Conservation (phyloP, 1,140 invertebrate species). For the Vollenhovia emeryi region DNA sequence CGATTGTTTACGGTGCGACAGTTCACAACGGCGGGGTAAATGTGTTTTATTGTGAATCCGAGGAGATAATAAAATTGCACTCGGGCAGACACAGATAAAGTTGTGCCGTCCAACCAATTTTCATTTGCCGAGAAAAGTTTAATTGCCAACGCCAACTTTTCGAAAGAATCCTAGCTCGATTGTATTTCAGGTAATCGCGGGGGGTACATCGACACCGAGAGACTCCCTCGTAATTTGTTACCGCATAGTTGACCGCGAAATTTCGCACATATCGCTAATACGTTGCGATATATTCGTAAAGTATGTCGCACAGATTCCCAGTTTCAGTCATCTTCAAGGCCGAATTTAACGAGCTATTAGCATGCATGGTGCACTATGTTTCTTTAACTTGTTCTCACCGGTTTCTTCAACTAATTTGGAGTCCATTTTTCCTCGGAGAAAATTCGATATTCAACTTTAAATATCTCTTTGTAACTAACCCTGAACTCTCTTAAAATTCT, state of each 20-base stretch:
- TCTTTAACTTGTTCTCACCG: neutral
- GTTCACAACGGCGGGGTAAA: constrained; percentile 31
- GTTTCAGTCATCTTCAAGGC: neutral
- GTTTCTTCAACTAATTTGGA: constrained; percentile 23
- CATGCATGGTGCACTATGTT: neutral
- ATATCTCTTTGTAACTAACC: constrained; percentile 14
- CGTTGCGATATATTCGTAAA: neutral
- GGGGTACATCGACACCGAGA: neutral
- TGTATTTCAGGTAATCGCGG: neutral
- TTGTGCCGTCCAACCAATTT: constrained; percentile 14
- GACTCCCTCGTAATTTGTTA: constrained; percentile 1
- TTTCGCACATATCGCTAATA: too few relatives aligned
- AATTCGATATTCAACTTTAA: constrained; percentile 36
- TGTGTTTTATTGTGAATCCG: constrained; percentile 24
- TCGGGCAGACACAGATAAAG: constrained; percentile 1
- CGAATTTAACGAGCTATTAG: constrained; percentile 10
- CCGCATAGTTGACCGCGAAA: neutral
- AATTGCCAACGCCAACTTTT: constrained; percentile 1
- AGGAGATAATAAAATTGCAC: constrained; percentile 43
- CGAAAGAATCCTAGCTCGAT: neutral
- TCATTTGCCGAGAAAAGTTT: constrained; percentile 15
- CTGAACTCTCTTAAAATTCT: constrained; percentile 22
- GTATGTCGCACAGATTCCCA: neutral
- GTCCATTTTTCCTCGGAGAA: constrained; percentile 1
- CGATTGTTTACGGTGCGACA: constrained; percentile 51